Conservation (phyloP, 1,140 invertebrate genomes). For the Cecropterus lyciades region DNA sequence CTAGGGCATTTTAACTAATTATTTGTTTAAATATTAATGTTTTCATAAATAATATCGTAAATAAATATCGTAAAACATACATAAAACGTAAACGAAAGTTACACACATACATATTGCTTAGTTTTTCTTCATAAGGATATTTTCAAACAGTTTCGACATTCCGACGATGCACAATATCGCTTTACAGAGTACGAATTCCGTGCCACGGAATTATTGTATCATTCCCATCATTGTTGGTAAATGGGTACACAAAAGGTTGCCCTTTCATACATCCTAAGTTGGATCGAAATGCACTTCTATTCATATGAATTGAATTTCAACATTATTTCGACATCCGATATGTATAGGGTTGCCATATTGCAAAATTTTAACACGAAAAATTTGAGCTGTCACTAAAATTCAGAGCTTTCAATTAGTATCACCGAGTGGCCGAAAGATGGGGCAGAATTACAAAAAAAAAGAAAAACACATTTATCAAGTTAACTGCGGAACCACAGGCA, state of each 20-base stretch:
- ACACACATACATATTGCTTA: too few relatives aligned
- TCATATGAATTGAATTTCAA: constrained; percentile 17
- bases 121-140: background rate
- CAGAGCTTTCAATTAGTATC: too few relatives aligned
- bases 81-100: too few relatives aligned
- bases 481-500: too few relatives aligned
- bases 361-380: background rate
- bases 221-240: constrained; percentile 3
- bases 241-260: background rate
- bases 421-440: too few relatives aligned
- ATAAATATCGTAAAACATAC: too few relatives aligned
- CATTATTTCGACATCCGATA: constrained; percentile 6
- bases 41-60: too few relatives aligned
- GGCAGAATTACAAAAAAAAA: too few relatives aligned
- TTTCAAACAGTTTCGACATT: background rate
- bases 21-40: too few relatives aligned
- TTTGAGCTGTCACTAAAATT: background rate
- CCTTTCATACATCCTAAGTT: constrained; percentile 1
- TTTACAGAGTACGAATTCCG: background rate
- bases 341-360: constrained; percentile 8
- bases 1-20: too few relatives aligned
- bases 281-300: constrained; percentile 10
- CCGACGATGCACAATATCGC: too few relatives aligned
- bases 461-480: too few relatives aligned
- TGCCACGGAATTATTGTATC: background rate